Evolutionary conservation across 2,797 vertebrate genomes (phyloP), one percentile per base, ranked within the genome.

Genomic region (Brachyalestes nurse): DNA sequence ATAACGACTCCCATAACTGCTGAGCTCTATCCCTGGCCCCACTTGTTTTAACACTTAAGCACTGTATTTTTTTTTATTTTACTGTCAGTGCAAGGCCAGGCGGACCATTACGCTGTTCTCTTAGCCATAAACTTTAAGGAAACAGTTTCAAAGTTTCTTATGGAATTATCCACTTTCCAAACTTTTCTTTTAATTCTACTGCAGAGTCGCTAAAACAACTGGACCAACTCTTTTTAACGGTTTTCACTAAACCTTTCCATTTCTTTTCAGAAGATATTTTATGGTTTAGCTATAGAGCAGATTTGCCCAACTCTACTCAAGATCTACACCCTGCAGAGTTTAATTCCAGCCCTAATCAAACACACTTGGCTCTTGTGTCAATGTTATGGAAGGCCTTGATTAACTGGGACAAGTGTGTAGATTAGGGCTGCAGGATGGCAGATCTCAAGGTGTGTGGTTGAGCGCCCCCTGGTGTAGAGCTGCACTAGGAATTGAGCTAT

Each of bases 201-300:
- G 49, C 78, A 77, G 69, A 82, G 76, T 40, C 65, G 79, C 47
- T 64, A 42, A 65, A 72, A 69, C 4, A 23, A 60, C 23, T 82
- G 51, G 72, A 78, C 78, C 60, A 78, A 58, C 61, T 75, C 42
- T 13, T 42, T 10, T 8, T 45, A 82, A 86, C 78, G 84, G 84
- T 84, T 86, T 83, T 12, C n/a, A 72, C 34, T 47, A 25, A 60
- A 25, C 61, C 61, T 65, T 66, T 78, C 55, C 51, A 25, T 67
- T 74, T 69, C 61, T 73, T 60, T 42, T 5, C 53, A 25, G 58
- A 6, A 21, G 14, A 55, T 8, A 17, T 49, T 42, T 42, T 58
- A 7, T 23, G 21, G 34, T 71, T 38, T 60, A n/a, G 70, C 17
- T 34, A 47, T 65, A 80, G 62, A 72, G 4, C 67, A 34, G 34